phyloP scores from a whole-genome alignment of 2,797 vertebrate genomes.

The Spea hammondii region DNA sequence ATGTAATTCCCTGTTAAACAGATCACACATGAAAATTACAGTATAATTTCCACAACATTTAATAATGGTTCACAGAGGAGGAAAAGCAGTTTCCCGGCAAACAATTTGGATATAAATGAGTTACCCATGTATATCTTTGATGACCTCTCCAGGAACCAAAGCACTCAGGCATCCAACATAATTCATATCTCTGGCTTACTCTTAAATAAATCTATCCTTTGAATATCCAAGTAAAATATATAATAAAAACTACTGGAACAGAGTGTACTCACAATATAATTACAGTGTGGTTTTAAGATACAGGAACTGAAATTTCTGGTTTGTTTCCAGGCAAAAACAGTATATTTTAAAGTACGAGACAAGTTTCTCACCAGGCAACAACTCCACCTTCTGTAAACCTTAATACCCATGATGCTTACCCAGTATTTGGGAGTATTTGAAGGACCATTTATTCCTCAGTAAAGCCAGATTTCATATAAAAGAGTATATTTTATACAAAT shows the following conservation, averaged over 20 bases:
- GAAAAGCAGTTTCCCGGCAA: not conserved
- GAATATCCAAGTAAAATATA: slow-evolving; percentile 13
- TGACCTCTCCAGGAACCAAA: slow-evolving; percentile 20
- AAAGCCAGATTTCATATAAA: no score
- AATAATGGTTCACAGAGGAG: not conserved
- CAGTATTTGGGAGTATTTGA: no score
- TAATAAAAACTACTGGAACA: not conserved
- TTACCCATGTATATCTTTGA: slow-evolving; percentile 26
- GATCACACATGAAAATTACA: no score
- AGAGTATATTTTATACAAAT: no score
- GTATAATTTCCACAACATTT: no score
- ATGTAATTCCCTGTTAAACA: no score
- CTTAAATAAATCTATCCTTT: slow-evolving; percentile 8
- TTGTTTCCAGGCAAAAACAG: not conserved
- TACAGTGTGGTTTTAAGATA: not conserved
- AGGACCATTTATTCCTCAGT: no score
- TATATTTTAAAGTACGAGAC: not conserved
- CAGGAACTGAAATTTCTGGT: not conserved
- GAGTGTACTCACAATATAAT: slow-evolving; percentile 10
- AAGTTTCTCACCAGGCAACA: no score
- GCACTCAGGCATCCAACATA: slow-evolving; percentile 22
- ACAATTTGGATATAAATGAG: slow-evolving; percentile 11
- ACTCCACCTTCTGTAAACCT: no score
- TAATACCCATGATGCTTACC: no score
- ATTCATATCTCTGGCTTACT: not conserved